Percentiles rank a stretch among this genome's conserved stretches.
Evolutionary conservation across 2,113 vertebrate genomes (phyloP).

Genomic region (Glaucomys volans): DNA sequence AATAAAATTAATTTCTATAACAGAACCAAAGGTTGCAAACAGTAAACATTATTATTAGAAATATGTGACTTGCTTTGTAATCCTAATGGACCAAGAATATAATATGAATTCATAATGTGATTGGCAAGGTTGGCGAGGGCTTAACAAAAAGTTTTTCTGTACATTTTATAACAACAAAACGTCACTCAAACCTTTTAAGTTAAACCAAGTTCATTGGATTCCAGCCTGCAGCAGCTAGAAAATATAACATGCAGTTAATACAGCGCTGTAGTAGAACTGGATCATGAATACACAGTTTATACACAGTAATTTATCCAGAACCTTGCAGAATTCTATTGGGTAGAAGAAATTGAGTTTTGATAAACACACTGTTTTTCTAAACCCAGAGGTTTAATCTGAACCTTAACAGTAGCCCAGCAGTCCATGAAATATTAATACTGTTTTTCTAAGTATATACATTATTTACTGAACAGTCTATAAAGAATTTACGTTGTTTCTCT

Average conservation of each 20-base stretch:
- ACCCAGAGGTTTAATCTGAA: slow-evolving; percentile 76
- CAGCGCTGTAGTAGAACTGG: background rate
- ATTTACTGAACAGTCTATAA: slow-evolving; percentile 82
- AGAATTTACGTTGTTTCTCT: slow-evolving; percentile 83
- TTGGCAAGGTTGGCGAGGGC: background rate
- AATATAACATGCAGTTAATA: slow-evolving; percentile 29
- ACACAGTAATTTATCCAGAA: slow-evolving; percentile 62
- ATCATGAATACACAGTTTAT: slow-evolving; percentile 51
- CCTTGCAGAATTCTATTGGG: slow-evolving; percentile 65
- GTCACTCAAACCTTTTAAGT: background rate
- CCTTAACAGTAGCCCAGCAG: slow-evolving; percentile 73
- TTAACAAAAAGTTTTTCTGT: slow-evolving; percentile 22
- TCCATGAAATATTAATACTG: slow-evolving; percentile 82
- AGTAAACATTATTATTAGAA: slow-evolving; percentile 66
- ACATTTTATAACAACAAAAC: slow-evolving; percentile 28
- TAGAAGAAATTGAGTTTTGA: slow-evolving; percentile 78
- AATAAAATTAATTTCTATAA: slow-evolving; percentile 62
- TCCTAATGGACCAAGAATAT: slow-evolving; percentile 29
- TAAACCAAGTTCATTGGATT: background rate
- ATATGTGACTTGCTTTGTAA: background rate
- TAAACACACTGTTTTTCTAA: slow-evolving; percentile 77
- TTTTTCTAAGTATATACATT: slow-evolving; percentile 84
- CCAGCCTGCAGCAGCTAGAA: background rate
- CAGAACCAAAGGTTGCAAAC: slow-evolving; percentile 13
- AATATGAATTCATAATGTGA: slow-evolving; percentile 46